Conservation (phyloP, 1,140 invertebrate genomes). For the Galleria mellonella region DNA sequence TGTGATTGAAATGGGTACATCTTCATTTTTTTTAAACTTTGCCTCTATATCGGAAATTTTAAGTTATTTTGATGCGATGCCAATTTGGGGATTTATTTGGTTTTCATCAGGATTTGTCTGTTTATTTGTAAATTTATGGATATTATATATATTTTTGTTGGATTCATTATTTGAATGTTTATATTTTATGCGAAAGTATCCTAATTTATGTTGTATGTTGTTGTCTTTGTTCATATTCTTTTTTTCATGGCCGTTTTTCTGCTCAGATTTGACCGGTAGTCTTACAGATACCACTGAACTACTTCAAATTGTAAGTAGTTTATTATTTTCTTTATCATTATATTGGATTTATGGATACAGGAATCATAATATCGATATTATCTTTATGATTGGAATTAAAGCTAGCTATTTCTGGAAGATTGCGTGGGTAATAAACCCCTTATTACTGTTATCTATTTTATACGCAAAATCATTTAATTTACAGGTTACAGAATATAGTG, state of each 20-base stretch:
- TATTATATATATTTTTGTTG: slow-evolving; percentile 40
- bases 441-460: slow-evolving; percentile 26
- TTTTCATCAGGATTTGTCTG: slow-evolving; percentile 35
- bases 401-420: slow-evolving; percentile 51
- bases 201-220: slow-evolving; percentile 19
- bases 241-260: slow-evolving; percentile 40
- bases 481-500: slow-evolving; percentile 11
- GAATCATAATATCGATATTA: slow-evolving; percentile 54
- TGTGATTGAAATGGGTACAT: slow-evolving; percentile 40
- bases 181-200: slow-evolving; percentile 19
- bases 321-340: slow-evolving; percentile 42
- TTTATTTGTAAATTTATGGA: slow-evolving; percentile 40
- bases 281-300: slow-evolving; percentile 38
- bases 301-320: slow-evolving; percentile 41
- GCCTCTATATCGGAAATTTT: slow-evolving; percentile 46
- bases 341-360: slow-evolving; percentile 57
- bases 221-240: slow-evolving; percentile 22
- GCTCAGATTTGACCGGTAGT: slow-evolving; percentile 40
- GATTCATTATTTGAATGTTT: slow-evolving; percentile 22
- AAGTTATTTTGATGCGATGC: slow-evolving; percentile 36
- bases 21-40: slow-evolving; percentile 40
- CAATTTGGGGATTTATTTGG: slow-evolving; percentile 53
- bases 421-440: slow-evolving; percentile 43
- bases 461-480: slow-evolving; percentile 24
- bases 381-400: slow-evolving; percentile 63